Evolutionary conservation across 2,888 invertebrate species (phyloP).

Genomic region (Argyresthia albistria): DNA sequence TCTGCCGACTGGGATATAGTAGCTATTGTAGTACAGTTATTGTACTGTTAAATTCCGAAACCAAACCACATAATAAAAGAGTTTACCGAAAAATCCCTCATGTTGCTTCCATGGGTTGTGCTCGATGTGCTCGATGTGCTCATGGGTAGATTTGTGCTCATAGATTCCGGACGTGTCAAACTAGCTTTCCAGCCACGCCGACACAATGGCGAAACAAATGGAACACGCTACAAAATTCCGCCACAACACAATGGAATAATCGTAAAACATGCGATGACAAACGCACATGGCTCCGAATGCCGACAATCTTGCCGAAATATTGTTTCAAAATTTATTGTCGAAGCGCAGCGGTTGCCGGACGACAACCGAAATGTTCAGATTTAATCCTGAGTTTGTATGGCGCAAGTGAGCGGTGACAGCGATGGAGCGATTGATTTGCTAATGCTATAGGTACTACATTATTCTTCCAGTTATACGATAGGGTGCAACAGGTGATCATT

Average conservation of each 20-base stretch:
- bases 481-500: no score
- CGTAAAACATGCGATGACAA: constrained; percentile 1
- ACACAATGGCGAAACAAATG: neutral
- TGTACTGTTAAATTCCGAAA: no score
- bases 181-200: no score
- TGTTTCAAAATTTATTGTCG: constrained; percentile 49
- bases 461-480: no score
- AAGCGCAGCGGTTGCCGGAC: constrained; percentile 2
- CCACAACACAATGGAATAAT: constrained; percentile 1
- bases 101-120: no score
- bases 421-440: neutral
- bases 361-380: neutral
- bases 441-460: neutral
- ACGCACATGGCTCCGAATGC: constrained; percentile 1
- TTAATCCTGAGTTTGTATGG: neutral
- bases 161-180: no score
- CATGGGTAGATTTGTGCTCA: no score
- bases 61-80: no score
- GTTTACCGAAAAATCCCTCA: no score
- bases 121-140: no score
- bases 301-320: constrained; percentile 39
- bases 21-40: no score
- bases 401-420: neutral
- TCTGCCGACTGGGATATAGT: no score
- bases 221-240: neutral